phyloP scores from a whole-genome alignment of 2,113 vertebrate genomes.

The Trogon surrucura region DNA sequence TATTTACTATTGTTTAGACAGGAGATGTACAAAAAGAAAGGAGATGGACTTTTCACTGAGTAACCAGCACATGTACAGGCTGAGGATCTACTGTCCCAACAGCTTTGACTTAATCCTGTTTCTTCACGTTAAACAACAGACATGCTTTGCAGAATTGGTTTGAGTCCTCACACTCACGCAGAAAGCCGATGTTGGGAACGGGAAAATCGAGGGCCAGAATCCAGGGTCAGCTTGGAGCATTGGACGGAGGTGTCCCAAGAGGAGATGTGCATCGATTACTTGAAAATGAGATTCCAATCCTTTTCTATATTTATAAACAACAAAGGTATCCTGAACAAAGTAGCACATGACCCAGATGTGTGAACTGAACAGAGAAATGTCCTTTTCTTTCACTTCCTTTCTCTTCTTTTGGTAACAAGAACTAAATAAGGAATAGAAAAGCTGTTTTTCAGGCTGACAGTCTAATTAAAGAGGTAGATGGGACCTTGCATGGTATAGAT shows the following conservation, averaged over 20 bases:
- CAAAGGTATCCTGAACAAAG: slow-evolving; percentile 75
- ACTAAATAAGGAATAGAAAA: slow-evolving; percentile 83
- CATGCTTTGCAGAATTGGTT: slow-evolving; percentile 35
- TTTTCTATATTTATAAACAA: slow-evolving; percentile 81
- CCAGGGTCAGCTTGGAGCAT: slow-evolving; percentile 50
- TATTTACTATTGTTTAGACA: slow-evolving; percentile 78
- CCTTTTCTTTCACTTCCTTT: slow-evolving; percentile 76
- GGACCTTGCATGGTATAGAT: slow-evolving; percentile 86
- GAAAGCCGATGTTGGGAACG: slow-evolving; percentile 25
- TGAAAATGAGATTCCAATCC: slow-evolving; percentile 80
- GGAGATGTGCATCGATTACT: slow-evolving; percentile 71
- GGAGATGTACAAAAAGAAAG: slow-evolving; percentile 60
- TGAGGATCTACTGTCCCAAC: slow-evolving; percentile 24
- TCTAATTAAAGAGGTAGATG: slow-evolving; percentile 80
- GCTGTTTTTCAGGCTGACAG: slow-evolving; percentile 83
- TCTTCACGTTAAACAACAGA: slow-evolving; percentile 6
- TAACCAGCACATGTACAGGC: slow-evolving; percentile 56
- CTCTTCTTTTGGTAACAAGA: slow-evolving; percentile 83
- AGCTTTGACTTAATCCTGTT: neutral
- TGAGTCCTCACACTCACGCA: slow-evolving; percentile 51
- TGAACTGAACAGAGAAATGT: slow-evolving; percentile 77
- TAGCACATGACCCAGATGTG: slow-evolving; percentile 78
- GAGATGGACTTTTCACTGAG: slow-evolving; percentile 67
- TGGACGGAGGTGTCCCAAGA: slow-evolving; percentile 52
- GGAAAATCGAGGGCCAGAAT: slow-evolving; percentile 27